These are phyloP conservation scores for Octomys mimax DNA, from an alignment of 2,797 vertebrate species.

Conservation along the genomic window DNA sequence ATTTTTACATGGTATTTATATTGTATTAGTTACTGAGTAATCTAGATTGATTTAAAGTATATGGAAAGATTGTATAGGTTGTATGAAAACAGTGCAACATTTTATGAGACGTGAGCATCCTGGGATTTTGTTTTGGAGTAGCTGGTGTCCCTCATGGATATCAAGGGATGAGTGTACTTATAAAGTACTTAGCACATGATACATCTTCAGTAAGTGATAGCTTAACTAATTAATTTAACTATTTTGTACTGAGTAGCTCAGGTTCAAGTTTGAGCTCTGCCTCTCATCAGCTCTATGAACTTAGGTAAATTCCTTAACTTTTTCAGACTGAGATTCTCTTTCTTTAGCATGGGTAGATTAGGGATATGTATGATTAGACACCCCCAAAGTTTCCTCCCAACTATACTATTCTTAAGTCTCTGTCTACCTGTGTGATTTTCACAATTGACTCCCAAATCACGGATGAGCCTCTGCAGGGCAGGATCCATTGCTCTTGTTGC, in stretches of 20 bases:
- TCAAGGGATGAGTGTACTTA: neutral
- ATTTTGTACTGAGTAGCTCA: neutral
- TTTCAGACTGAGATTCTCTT: neutral
- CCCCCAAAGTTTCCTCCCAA: neutral
- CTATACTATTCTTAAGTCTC: neutral
- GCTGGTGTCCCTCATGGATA: no score
- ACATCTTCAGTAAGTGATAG: neutral
- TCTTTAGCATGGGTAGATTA: neutral
- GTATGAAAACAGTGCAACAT: neutral
- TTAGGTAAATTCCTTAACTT: neutral
- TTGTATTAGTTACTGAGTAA: neutral
- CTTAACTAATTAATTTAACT: constrained; percentile 7
- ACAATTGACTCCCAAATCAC: neutral
- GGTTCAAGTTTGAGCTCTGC: neutral
- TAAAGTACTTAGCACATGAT: neutral
- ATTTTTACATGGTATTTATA: neutral
- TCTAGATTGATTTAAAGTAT: neutral
- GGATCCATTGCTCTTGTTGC: neutral
- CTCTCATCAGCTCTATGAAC: neutral
- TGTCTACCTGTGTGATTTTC: neutral
- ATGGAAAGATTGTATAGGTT: neutral
- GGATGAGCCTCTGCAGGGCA: neutral
- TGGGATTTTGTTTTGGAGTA: neutral
- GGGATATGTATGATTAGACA: neutral
- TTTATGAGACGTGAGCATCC: neutral